Evolutionary conservation across 1,140 invertebrate species (phyloP).

Genomic region (Apis laboriosa): DNA sequence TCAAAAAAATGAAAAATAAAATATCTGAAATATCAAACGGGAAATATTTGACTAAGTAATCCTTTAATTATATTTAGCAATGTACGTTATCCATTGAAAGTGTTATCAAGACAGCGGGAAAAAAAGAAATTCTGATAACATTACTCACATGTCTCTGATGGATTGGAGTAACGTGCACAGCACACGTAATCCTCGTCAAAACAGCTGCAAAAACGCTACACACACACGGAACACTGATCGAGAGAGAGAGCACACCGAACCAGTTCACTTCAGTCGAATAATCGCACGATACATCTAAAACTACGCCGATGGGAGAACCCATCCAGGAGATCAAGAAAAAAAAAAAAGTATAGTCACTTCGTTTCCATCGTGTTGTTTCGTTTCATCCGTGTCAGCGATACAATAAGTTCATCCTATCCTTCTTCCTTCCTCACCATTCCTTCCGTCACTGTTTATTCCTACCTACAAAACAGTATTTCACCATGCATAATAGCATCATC

Average conservation of each 20-base stretch:
- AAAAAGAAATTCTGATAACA: neutral
- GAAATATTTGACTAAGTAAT: neutral
- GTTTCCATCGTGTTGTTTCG: conserved; percentile 35
- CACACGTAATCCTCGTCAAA: conserved; percentile 55
- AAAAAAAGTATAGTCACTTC: conserved; percentile 36
- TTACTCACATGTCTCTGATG: conserved; percentile 48
- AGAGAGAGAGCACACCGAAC: conserved; percentile 38
- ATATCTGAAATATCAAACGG: neutral
- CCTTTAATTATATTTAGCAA: neutral
- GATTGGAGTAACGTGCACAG: conserved; percentile 1
- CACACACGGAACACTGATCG: conserved; percentile 59
- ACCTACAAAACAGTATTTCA: neutral
- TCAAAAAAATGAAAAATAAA: too few species aligned
- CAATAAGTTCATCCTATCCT: conserved; percentile 22
- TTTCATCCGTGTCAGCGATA: neutral
- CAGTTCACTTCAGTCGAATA: conserved; percentile 43
- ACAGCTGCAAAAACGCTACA: conserved; percentile 26
- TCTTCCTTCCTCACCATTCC: neutral
- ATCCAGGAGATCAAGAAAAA: neutral
- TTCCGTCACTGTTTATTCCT: neutral
- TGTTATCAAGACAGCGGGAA: neutral
- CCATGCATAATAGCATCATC: neutral
- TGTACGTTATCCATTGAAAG: neutral
- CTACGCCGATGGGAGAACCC: conserved; percentile 38
- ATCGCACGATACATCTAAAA: conserved; percentile 58